These are phyloP conservation scores for Drosophila diplacantha DNA, from an alignment of 2,888 invertebrate species.

Conservation along the genomic window DNA sequence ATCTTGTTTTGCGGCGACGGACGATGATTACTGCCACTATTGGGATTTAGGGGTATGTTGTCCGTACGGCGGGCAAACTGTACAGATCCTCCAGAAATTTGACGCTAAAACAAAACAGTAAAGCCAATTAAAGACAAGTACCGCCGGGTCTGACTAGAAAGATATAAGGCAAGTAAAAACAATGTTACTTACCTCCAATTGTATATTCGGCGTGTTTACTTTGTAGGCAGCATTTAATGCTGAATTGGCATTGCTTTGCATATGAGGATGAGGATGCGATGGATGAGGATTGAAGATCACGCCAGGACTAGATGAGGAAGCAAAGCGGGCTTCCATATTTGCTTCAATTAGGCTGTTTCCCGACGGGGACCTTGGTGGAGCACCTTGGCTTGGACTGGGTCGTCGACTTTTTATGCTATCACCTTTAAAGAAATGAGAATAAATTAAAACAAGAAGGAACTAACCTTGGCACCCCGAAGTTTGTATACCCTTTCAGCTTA, in stretches of 20 bases:
- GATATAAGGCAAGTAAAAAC: neutral
- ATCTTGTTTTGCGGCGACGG: slow-evolving; percentile 81
- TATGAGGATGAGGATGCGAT: slow-evolving; percentile 41
- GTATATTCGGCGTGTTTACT: slow-evolving; percentile 42
- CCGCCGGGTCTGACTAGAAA: neutral
- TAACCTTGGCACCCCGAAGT: no score
- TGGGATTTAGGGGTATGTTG: slow-evolving; percentile 84
- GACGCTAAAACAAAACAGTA: slow-evolving; percentile 44
- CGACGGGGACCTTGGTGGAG: slow-evolving; percentile 66
- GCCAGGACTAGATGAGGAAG: slow-evolving; percentile 74
- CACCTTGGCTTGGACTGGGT: slow-evolving; percentile 70
- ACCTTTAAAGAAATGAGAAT: slow-evolving; percentile 45
- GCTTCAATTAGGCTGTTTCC: slow-evolving; percentile 53
- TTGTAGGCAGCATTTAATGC: slow-evolving; percentile 55
- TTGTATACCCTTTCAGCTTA: no score
- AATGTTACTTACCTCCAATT: slow-evolving; percentile 47
- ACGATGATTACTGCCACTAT: slow-evolving; percentile 78
- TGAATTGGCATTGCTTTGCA: slow-evolving; percentile 54
- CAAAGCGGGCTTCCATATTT: slow-evolving; percentile 68
- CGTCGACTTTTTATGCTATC: slow-evolving; percentile 77
- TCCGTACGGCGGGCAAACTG: slow-evolving; percentile 79
- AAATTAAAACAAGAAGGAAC: neutral
- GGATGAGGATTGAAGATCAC: slow-evolving; percentile 66
- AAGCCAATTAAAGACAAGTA: neutral
- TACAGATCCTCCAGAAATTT: slow-evolving; percentile 47